Conservation (phyloP, 2,797 vertebrate genomes). For the Syngnathus acus region DNA sequence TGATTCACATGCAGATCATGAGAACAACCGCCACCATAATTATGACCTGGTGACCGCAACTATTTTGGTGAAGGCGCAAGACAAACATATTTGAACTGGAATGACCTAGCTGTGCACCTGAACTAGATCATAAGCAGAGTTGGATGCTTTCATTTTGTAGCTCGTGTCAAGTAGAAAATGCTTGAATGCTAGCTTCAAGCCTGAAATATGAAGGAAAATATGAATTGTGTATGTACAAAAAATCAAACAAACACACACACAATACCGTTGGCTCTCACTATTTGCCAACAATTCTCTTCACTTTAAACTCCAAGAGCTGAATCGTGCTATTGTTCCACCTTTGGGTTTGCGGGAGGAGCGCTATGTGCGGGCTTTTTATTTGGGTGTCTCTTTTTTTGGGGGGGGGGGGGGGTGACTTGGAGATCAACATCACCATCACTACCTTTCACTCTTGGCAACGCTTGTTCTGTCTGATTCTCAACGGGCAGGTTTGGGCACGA, state of each 20-base stretch:
- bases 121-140: neutral
- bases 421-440: constrained; percentile 36
- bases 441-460: constrained; percentile 11
- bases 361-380: neutral
- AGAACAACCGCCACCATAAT: constrained; percentile 26
- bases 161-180: neutral
- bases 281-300: constrained; percentile 35
- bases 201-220: neutral
- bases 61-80: constrained; percentile 9
- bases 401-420: neutral
- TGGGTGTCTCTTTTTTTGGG: neutral
- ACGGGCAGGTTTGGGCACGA: constrained; percentile 33
- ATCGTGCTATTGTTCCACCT: constrained; percentile 62
- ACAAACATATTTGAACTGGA: neutral
- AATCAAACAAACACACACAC: no score
- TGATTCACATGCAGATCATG: constrained; percentile 37
- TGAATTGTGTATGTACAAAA: no score
- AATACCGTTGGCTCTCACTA: neutral
- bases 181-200: neutral
- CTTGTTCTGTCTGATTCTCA: constrained; percentile 19
- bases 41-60: constrained; percentile 23
- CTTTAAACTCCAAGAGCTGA: constrained; percentile 66
- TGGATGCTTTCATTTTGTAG: neutral
- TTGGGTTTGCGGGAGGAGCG: constrained; percentile 28
- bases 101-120: neutral